Conservation (phyloP, 1,140 invertebrate species). For the Drosophila pachea region DNA sequence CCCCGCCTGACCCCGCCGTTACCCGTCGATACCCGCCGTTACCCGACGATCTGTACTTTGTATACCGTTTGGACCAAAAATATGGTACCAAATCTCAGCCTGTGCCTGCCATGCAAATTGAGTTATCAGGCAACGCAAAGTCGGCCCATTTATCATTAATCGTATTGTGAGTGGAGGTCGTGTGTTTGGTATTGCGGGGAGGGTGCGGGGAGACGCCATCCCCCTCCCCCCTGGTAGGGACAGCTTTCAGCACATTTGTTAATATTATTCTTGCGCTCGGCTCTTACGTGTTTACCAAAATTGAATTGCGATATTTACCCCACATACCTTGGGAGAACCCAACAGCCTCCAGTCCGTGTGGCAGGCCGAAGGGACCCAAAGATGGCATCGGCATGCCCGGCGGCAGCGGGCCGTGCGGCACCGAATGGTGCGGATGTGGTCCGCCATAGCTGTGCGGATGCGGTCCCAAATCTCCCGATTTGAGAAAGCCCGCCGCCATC, state of each 20-base stretch:
- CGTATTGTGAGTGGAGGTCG: not conserved
- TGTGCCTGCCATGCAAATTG: slow-evolving; percentile 31
- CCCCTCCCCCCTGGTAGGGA: not conserved
- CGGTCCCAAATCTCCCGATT: slow-evolving; percentile 75
- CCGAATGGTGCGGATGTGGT: slow-evolving; percentile 77
- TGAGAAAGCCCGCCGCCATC: slow-evolving; percentile 78
- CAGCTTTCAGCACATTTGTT: slow-evolving; percentile 61
- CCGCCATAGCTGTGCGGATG: slow-evolving; percentile 78
- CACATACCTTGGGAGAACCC: slow-evolving; percentile 81
- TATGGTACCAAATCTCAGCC: slow-evolving; percentile 17
- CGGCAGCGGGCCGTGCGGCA: slow-evolving; percentile 76
- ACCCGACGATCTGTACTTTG: too few relatives aligned
- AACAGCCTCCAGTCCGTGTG: slow-evolving; percentile 79
- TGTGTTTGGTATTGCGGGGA: too few relatives aligned
- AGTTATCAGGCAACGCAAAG: slow-evolving; percentile 23
- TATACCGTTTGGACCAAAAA: not conserved
- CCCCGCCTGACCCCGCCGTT: not conserved
- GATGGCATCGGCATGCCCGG: slow-evolving; percentile 79
- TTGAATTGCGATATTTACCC: slow-evolving; percentile 79
- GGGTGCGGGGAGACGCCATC: too few relatives aligned
- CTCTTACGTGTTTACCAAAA: slow-evolving; percentile 63
- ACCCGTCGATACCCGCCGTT: too few relatives aligned
- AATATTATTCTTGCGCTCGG: slow-evolving; percentile 8
- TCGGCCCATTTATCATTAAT: slow-evolving; percentile 25
- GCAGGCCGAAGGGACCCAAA: slow-evolving; percentile 79